These are phyloP conservation scores for Saguinus imperator DNA, from an alignment of 2,113 vertebrate genomes.

Conservation along the genomic window DNA sequence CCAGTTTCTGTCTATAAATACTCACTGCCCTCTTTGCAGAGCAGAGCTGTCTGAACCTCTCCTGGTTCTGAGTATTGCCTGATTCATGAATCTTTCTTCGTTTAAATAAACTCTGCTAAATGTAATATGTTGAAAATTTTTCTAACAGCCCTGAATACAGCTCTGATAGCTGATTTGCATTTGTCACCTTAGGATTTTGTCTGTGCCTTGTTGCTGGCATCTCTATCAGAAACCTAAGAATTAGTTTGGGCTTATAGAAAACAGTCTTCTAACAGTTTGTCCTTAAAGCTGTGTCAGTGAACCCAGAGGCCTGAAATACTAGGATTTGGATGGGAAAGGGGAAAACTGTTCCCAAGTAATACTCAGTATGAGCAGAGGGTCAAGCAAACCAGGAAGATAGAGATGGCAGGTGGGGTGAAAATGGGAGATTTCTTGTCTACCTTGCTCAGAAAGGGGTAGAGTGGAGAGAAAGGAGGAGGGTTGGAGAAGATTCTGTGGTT, in stretches of 20 bases:
- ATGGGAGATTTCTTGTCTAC: neutral
- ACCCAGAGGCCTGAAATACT: neutral
- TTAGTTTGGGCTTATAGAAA: neutral
- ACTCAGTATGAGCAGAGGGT: neutral
- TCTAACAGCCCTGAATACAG: neutral
- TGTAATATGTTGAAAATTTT: neutral
- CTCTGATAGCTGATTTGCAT: neutral
- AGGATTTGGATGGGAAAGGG: neutral
- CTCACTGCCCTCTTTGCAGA: neutral
- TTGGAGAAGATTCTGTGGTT: neutral
- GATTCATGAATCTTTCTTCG: neutral
- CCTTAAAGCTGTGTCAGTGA: neutral
- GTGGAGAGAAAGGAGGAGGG: neutral
- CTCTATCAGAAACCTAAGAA: neutral
- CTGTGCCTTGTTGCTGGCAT: too few relatives aligned
- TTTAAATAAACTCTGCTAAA: neutral
- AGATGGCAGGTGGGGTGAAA: neutral
- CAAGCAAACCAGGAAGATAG: neutral
- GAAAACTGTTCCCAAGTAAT: neutral
- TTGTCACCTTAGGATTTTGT: neutral
- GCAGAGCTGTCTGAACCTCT: neutral
- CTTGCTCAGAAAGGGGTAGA: neutral
- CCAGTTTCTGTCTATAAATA: neutral
- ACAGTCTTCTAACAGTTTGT: neutral
- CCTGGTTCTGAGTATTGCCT: neutral